These are phyloP conservation scores for Odontomachus brunneus DNA, from an alignment of 1,140 invertebrate genomes.

Conservation along the genomic window DNA sequence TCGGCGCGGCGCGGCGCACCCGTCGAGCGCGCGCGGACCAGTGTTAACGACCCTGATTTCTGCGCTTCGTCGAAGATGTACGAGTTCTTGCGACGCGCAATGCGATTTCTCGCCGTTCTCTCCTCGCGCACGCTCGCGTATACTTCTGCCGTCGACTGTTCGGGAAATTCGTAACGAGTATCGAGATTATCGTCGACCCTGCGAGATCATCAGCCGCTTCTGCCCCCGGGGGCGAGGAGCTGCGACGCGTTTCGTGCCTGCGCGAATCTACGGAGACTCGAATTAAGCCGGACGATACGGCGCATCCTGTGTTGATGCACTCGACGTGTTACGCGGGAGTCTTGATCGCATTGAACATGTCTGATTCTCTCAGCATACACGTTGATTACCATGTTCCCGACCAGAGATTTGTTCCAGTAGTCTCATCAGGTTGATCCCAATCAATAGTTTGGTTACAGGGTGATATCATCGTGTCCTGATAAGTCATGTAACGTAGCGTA, in stretches of 20 bases:
- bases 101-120: constrained; percentile 55
- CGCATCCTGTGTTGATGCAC: not conserved
- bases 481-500: too few relatives aligned
- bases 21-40: constrained; percentile 63
- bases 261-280: not conserved
- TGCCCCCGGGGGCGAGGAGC: not conserved
- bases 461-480: too few relatives aligned
- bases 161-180: constrained; percentile 54
- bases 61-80: constrained; percentile 67
- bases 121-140: too few relatives aligned
- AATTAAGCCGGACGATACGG: not conserved
- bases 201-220: constrained; percentile 14
- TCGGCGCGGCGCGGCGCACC: constrained; percentile 63
- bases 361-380: too few relatives aligned
- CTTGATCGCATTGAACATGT: too few relatives aligned
- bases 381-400: too few relatives aligned
- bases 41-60: constrained; percentile 77
- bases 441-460: too few relatives aligned
- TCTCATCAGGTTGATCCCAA: too few relatives aligned
- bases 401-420: too few relatives aligned
- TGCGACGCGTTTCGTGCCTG: not conserved
- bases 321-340: too few relatives aligned
- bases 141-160: not conserved
- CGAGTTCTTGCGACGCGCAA: constrained; percentile 56
- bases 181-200: constrained; percentile 31